Evolutionary conservation across 2,797 vertebrate genomes (phyloP).

Genomic region (Harpagifer antarcticus): DNA sequence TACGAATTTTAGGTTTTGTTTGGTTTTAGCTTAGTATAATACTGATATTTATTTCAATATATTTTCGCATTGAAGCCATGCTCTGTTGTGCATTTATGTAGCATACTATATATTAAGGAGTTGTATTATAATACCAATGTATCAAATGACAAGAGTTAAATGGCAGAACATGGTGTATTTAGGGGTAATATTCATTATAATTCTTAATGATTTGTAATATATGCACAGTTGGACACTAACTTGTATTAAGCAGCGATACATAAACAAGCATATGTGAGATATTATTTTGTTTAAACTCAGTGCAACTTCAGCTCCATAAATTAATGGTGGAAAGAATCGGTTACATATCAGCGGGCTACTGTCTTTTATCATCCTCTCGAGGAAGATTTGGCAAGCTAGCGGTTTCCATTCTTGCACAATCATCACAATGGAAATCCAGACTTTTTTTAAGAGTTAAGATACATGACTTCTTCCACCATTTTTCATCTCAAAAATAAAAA

Average conservation of each 20-base stretch:
- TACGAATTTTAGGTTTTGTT: conserved; percentile 13
- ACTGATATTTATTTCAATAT: background rate
- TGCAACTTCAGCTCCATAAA: conserved; percentile 49
- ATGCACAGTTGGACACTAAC: conserved; percentile 27
- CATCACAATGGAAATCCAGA: conserved; percentile 74
- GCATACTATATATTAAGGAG: background rate
- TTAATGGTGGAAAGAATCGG: conserved; percentile 42
- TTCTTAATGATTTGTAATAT: background rate
- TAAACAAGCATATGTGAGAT: conserved; percentile 53
- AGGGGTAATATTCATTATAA: background rate
- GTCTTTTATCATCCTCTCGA: conserved; percentile 66
- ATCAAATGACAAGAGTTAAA: background rate
- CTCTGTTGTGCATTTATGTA: background rate
- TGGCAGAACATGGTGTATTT: conserved; percentile 1
- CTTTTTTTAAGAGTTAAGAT: conserved; percentile 29
- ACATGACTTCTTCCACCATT: conserved; percentile 23
- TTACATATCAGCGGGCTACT: conserved; percentile 49
- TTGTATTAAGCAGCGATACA: conserved; percentile 31
- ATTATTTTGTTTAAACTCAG: background rate
- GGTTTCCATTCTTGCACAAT: conserved; percentile 70
- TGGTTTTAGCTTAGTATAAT: background rate
- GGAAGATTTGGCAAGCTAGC: conserved; percentile 60
- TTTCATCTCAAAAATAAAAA: conserved; percentile 54
- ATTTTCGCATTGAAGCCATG: background rate
- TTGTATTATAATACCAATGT: background rate